These are phyloP conservation scores for Drosophila pseudotakahashii DNA, from an alignment of 2,888 invertebrate species.

Conservation along the genomic window DNA sequence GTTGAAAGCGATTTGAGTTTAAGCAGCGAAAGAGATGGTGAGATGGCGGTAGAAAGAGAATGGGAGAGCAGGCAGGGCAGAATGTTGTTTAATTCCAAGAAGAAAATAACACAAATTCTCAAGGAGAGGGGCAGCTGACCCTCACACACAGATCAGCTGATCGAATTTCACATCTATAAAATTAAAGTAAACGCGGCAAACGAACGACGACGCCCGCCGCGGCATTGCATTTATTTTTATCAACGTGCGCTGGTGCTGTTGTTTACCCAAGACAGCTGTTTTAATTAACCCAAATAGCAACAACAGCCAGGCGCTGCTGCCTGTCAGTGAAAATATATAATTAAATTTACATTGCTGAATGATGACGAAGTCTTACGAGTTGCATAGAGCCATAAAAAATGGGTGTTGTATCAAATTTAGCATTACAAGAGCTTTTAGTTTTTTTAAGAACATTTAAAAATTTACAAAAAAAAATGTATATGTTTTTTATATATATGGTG, in stretches of 20 bases:
- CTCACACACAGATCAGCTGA: slow-evolving; percentile 68
- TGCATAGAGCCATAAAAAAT: not conserved
- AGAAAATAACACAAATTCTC: slow-evolving; percentile 17
- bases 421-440: not conserved
- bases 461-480: no score
- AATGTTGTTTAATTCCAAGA: slow-evolving; percentile 18
- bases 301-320: slow-evolving; percentile 38
- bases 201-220: slow-evolving; percentile 12
- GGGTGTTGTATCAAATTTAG: not conserved
- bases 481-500: no score
- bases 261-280: slow-evolving; percentile 68
- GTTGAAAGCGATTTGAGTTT: slow-evolving; percentile 61
- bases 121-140: slow-evolving; percentile 60
- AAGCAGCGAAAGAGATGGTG: slow-evolving; percentile 30
- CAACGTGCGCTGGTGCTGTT: slow-evolving; percentile 33
- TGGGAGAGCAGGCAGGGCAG: slow-evolving; percentile 13
- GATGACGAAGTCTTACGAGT: slow-evolving; percentile 16
- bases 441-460: not conserved
- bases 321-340: slow-evolving; percentile 21
- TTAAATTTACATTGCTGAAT: slow-evolving; percentile 33
- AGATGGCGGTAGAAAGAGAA: slow-evolving; percentile 4
- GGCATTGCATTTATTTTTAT: slow-evolving; percentile 49
- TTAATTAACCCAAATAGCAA: slow-evolving; percentile 74
- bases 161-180: slow-evolving; percentile 68
- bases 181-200: slow-evolving; percentile 42